Evolutionary conservation across 2,888 invertebrate species (phyloP).

Genomic region (Drosophila neotestacea): DNA sequence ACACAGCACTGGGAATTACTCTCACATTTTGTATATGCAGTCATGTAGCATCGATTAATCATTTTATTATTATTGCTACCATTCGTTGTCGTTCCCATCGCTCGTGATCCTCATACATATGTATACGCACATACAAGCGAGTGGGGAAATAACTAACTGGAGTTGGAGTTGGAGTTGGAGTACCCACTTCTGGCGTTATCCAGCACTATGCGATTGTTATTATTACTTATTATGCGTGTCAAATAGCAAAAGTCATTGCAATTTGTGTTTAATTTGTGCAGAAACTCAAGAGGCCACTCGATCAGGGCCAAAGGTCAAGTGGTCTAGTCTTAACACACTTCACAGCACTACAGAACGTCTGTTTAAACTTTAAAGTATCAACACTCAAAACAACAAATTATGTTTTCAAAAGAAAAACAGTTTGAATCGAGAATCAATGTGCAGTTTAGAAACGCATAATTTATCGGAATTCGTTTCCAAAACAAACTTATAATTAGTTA

Average conservation of each 20-base stretch:
- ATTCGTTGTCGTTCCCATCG: slow-evolving; percentile 74
- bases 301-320: background rate
- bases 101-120: slow-evolving; percentile 70
- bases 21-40: slow-evolving; percentile 71
- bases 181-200: background rate
- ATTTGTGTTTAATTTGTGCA: slow-evolving; percentile 22
- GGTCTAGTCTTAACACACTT: background rate
- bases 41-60: slow-evolving; percentile 81
- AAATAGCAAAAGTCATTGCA: slow-evolving; percentile 48
- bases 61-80: slow-evolving; percentile 80
- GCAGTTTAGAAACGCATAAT: background rate
- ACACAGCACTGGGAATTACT: slow-evolving; percentile 76
- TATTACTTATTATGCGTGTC: slow-evolving; percentile 38
- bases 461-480: background rate
- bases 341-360: background rate
- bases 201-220: slow-evolving; percentile 18
- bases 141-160: background rate
- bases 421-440: background rate
- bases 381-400: background rate
- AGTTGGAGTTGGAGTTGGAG: background rate
- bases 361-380: too few relatives aligned
- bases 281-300: slow-evolving; percentile 17
- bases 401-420: too few relatives aligned
- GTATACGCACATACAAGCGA: background rate
- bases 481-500: background rate